phyloP scores from a whole-genome alignment of 2,888 invertebrate genomes.

The Drosophila melanosoma region DNA sequence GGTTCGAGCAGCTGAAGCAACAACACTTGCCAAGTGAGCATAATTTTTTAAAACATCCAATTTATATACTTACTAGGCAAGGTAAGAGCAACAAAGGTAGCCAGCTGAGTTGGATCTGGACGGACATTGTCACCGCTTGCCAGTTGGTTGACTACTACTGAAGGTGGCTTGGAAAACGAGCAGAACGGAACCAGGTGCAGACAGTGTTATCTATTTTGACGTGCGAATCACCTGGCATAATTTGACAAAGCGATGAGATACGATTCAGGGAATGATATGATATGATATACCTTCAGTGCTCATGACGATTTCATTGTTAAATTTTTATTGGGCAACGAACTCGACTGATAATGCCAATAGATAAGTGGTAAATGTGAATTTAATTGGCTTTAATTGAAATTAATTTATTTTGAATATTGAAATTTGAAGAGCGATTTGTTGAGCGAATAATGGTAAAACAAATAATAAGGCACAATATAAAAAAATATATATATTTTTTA shows the following conservation, averaged over 20 bases:
- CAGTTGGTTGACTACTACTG: constrained; percentile 47
- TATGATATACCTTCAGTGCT: constrained; percentile 42
- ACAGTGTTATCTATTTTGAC: constrained; percentile 58
- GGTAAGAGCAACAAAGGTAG: constrained; percentile 17
- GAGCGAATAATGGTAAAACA: background rate
- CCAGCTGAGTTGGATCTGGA: constrained; percentile 6
- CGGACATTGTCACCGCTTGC: constrained; percentile 44
- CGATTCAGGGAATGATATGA: constrained; percentile 36
- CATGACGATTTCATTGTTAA: background rate
- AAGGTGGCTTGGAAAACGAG: constrained; percentile 1
- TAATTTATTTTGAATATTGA: background rate
- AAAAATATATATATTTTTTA: background rate
- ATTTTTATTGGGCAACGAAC: constrained; percentile 37
- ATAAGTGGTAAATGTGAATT: constrained; percentile 14
- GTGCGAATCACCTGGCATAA: constrained; percentile 24
- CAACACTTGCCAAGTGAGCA: background rate
- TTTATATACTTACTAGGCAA: constrained; percentile 38
- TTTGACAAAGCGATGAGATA: constrained; percentile 37
- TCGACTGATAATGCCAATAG: constrained; percentile 14
- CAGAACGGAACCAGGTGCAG: constrained; percentile 11
- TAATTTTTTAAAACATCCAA: background rate
- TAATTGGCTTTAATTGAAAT: constrained; percentile 12
- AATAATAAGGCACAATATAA: background rate
- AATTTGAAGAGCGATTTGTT: background rate
- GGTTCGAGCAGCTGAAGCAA: constrained; percentile 4